Conservation (phyloP, 2,888 invertebrate genomes). For the Calameuta pallipes region DNA sequence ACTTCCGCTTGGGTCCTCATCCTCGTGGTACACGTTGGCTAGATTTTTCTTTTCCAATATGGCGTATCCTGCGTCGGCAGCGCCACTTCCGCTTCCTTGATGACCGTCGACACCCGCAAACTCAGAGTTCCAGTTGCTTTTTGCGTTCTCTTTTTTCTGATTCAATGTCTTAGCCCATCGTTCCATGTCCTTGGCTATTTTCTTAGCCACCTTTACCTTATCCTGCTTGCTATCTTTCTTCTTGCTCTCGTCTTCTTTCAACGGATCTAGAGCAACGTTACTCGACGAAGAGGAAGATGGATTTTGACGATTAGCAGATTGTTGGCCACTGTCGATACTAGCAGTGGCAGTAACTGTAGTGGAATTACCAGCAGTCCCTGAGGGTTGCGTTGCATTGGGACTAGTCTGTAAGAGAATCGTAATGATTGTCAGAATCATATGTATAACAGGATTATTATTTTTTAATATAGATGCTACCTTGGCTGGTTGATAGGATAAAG, state of each 20-base stretch:
- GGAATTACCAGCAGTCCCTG: slow-evolving; percentile 65
- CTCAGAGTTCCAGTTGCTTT: slow-evolving; percentile 60
- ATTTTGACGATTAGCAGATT: slow-evolving; percentile 26
- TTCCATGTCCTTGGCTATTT: slow-evolving; percentile 95
- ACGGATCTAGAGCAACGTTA: slow-evolving; percentile 54
- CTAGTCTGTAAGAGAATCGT: slow-evolving; percentile 25
- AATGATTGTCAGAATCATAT: slow-evolving; percentile 41
- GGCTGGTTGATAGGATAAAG: slow-evolving; percentile 62
- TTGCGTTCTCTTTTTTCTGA: slow-evolving; percentile 86
- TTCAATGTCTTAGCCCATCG: slow-evolving; percentile 97
- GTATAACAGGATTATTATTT: slow-evolving; percentile 59
- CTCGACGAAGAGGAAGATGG: slow-evolving; percentile 29
- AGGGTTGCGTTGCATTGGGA: slow-evolving; percentile 14
- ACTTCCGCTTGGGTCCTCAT: slow-evolving; percentile 56
- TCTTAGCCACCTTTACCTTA: slow-evolving; percentile 97
- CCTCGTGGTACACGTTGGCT: slow-evolving; percentile 54
- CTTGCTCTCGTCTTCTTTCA: slow-evolving; percentile 74
- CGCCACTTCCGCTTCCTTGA: slow-evolving; percentile 73
- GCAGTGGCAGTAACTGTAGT: slow-evolving; percentile 56
- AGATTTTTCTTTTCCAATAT: slow-evolving; percentile 83
- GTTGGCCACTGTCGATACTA: slow-evolving; percentile 44
- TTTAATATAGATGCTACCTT: slow-evolving; percentile 28
- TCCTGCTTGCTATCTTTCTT: slow-evolving; percentile 84
- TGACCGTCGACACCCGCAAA: slow-evolving; percentile 53
- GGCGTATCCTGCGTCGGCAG: slow-evolving; percentile 94